Evolutionary conservation across 2,888 invertebrate genomes (phyloP).

Genomic region (Sinopyrophorus schimmeli): DNA sequence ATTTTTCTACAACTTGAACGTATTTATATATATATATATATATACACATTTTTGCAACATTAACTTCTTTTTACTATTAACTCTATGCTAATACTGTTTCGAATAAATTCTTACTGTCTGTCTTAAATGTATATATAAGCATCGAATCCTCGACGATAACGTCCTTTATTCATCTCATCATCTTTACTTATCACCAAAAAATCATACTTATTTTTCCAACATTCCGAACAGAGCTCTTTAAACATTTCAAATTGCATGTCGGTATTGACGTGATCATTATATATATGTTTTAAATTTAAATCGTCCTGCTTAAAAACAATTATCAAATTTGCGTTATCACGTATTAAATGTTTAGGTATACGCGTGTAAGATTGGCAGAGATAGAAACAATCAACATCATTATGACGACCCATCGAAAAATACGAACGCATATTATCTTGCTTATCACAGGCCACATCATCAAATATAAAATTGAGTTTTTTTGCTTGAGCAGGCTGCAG

Average conservation of each 20-base stretch:
- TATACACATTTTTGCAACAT: no score
- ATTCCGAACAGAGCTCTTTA: conserved; percentile 40
- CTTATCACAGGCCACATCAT: conserved; percentile 46
- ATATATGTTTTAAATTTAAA: conserved; percentile 45
- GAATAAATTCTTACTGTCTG: no score
- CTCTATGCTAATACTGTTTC: no score
- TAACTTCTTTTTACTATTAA: no score
- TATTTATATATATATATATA: no score
- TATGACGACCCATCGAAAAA: conserved; percentile 42
- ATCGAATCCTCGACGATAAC: conserved; percentile 45
- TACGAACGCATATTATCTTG: conserved; percentile 25
- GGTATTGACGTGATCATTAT: conserved; percentile 31
- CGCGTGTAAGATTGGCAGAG: conserved; percentile 45
- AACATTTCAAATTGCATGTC: conserved; percentile 42
- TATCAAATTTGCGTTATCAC: conserved; percentile 23
- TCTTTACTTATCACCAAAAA: conserved; percentile 45
- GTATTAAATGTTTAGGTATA: conserved; percentile 10
- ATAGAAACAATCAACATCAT: conserved; percentile 44
- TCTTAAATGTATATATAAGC: conserved; percentile 21
- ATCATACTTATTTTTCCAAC: conserved; percentile 43
- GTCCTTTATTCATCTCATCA: conserved; percentile 36
- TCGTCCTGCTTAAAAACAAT: conserved; percentile 40
- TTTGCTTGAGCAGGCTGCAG: neutral
- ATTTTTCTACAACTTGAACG: no score
- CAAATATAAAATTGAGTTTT: conserved; percentile 31